These are phyloP conservation scores for Phoxinus phoxinus DNA, from an alignment of 2,113 vertebrate genomes.

Conservation along the genomic window DNA sequence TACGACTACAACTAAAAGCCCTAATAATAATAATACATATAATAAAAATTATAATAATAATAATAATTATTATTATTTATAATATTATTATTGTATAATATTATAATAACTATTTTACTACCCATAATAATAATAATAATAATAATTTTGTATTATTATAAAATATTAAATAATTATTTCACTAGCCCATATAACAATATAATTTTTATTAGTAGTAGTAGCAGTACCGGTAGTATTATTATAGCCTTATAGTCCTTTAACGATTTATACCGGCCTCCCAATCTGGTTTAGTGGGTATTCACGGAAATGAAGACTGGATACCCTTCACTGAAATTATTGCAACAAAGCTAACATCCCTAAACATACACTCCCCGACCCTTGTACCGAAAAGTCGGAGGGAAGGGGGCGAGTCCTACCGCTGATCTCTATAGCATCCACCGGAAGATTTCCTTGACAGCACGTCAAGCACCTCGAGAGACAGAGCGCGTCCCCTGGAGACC, in stretches of 20 bases:
- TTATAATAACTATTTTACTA: no score
- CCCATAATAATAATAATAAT: no score
- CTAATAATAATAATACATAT: no score
- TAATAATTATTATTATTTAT: no score
- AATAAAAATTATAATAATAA: no score
- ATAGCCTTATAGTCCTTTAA: not conserved
- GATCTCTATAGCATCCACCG: constrained; percentile 12
- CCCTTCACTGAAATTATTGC: constrained; percentile 12
- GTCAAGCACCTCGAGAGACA: constrained; percentile 11
- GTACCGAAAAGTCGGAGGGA: not conserved
- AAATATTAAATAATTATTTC: no score
- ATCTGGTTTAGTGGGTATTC: not conserved
- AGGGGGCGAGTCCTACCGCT: not conserved
- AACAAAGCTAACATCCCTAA: constrained; percentile 13
- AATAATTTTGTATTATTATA: no score
- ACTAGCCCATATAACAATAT: no score
- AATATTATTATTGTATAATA: no score
- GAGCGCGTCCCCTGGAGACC: constrained; percentile 25
- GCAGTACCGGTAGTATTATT: no score
- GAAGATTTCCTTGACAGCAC: not conserved
- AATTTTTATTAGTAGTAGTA: no score
- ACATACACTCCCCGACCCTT: constrained; percentile 25
- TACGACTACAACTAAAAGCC: no score
- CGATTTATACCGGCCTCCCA: not conserved
- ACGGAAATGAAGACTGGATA: not conserved